Base-by-base conservation (phyloP, 2,113 vertebrate species). In the Alexandromys fortis region DNA sequence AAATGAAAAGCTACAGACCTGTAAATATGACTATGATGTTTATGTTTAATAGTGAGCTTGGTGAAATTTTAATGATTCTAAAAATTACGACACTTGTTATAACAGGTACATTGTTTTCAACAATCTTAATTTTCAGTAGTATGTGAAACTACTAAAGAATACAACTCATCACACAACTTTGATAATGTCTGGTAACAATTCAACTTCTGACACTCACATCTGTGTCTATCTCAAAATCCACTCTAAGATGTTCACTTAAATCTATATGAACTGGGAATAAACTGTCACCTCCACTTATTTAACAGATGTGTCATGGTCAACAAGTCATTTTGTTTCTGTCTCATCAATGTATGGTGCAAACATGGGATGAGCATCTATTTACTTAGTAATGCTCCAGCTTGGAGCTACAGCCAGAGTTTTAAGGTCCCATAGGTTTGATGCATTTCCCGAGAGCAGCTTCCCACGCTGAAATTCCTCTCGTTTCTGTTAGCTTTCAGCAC, bases 1-100 rank as follows among this genome's bases (percentile, higher is more conserved):
- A 90, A 79, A 79, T 91, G 8, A 82, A 93, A 90, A 92, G 26
- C 55, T 61, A 61, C 49, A 14, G 19, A 79, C 38, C 22, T 13
- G 42, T 94, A 91, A 67, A 87, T 12, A 12, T 65, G 63, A 12
- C 1, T 28, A 87, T 72, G 33, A 55, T 75, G 33, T 65, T 90
- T 58, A 24, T 19, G 67, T 52, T 42, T 70, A 89, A 78, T n/a
- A n/a, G n/a, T n/a, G 38, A 52, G 22, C 26, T 58, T 70, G 7
- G 58, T 75, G 4, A 89, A 93, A 91, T 65, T 24, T 78, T 68
- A 86, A 86, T 58, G 7, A 28, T 28, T 90, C 0, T 90, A 61
- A 85, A 76, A 88, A 11, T 58, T 42, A 33, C 73, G 92, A 26
- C n/a, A 83, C 12, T 16, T 35, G 14, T 52, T 47, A n/a, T 11